Evolutionary conservation across 2,888 invertebrate genomes (phyloP).

Genomic region (Nematopogon swammerdamellus): DNA sequence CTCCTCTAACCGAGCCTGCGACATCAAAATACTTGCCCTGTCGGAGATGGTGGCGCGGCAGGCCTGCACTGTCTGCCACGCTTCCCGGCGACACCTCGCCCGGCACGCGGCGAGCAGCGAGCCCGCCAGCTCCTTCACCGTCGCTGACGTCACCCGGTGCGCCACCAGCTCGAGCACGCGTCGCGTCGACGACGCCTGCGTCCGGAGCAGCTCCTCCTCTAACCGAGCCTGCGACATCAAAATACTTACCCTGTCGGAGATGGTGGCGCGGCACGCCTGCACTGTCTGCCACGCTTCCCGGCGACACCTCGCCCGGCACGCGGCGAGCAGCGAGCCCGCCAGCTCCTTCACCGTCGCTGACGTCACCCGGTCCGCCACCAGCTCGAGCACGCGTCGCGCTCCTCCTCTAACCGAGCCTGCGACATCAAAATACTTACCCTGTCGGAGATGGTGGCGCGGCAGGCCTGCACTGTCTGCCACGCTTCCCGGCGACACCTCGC

Average conservation of each 20-base stretch:
- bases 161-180: too few species aligned
- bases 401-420: constrained; percentile 75
- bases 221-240: constrained; percentile 25
- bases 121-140: too few species aligned
- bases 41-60: too few species aligned
- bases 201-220: constrained; percentile 27
- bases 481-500: not conserved
- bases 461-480: not conserved
- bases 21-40: too few species aligned
- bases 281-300: constrained; percentile 19
- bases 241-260: too few species aligned
- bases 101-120: constrained; percentile 23
- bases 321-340: constrained; percentile 24
- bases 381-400: constrained; percentile 72
- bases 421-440: too few species aligned
- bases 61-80: not conserved
- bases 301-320: constrained; percentile 13
- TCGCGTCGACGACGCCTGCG: too few species aligned
- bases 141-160: constrained; percentile 15
- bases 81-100: constrained; percentile 10
- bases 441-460: too few species aligned
- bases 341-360: constrained; percentile 12
- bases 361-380: constrained; percentile 13
- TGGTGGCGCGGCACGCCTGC: constrained; percentile 16
- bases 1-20: constrained; percentile 74